Conservation (phyloP, 1,140 invertebrate genomes). For the Macrobrachium rosenbergii region DNA sequence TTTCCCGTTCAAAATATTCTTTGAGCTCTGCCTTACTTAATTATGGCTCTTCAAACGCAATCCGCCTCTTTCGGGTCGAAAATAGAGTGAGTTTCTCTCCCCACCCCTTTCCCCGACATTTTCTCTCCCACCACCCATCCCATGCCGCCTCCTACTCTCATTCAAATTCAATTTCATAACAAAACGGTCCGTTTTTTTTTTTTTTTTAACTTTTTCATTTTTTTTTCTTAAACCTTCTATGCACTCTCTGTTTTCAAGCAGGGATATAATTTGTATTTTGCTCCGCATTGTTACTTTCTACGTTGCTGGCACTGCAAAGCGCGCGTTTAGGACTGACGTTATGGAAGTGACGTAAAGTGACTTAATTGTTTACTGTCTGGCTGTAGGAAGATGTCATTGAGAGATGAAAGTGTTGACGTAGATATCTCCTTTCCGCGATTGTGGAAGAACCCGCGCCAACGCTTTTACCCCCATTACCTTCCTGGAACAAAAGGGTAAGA, state of each 20-base stretch:
- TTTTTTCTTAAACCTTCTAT: background rate
- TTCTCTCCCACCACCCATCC: no score
- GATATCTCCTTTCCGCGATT: conserved; percentile 51
- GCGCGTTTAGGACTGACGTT: background rate
- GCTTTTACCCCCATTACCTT: conserved; percentile 56
- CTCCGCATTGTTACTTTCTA: background rate
- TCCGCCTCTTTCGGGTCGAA: conserved; percentile 21
- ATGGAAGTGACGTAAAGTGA: background rate
- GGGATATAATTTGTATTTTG: conserved; percentile 4
- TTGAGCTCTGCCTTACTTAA: conserved; percentile 58
- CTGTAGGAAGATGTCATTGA: background rate
- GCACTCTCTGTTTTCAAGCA: no score
- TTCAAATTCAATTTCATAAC: conserved; percentile 51
- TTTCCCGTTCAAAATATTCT: conserved; percentile 59
- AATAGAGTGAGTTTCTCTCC: background rate
- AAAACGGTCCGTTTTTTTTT: conserved; percentile 42
- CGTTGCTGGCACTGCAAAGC: background rate
- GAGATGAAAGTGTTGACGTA: conserved; percentile 24
- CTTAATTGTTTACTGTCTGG: background rate
- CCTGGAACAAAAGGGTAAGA: conserved; percentile 53
- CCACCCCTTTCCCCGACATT: background rate
- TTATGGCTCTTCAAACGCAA: conserved; percentile 54
- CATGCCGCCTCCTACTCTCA: no score
- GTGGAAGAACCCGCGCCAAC: conserved; percentile 56
- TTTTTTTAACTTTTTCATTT: background rate